Percentiles rank a stretch among this genome's conserved stretches.
Evolutionary conservation across 1,140 invertebrate genomes (phyloP).

Genomic region (Littorina saxatilis): DNA sequence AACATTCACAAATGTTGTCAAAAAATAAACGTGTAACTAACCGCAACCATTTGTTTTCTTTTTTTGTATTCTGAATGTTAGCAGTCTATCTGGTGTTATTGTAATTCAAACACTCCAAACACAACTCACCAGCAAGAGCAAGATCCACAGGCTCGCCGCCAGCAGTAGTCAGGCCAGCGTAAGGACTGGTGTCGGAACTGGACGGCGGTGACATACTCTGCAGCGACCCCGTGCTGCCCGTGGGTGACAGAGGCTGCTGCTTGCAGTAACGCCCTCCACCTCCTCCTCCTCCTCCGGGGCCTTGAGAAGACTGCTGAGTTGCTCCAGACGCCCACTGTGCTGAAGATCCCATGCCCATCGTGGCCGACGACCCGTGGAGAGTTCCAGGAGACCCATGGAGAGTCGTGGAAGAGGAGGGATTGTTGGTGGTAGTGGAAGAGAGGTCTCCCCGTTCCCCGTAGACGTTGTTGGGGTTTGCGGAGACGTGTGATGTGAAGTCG

Average conservation of each 20-base stretch:
- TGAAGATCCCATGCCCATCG: background rate
- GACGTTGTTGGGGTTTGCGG: constrained; percentile 40
- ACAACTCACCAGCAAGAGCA: constrained; percentile 65
- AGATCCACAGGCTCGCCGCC: constrained; percentile 67
- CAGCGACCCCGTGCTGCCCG: constrained; percentile 72
- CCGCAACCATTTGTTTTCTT: too few species aligned
- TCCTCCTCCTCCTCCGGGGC: too few species aligned
- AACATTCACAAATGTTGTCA: too few species aligned
- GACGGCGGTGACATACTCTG: constrained; percentile 71
- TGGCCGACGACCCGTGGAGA: constrained; percentile 1
- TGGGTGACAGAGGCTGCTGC: constrained; percentile 72
- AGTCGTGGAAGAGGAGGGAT: constrained; percentile 6
- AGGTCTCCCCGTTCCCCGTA: constrained; percentile 31
- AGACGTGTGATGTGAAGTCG: constrained; percentile 47
- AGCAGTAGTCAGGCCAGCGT: constrained; percentile 49
- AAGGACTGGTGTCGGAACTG: constrained; percentile 64
- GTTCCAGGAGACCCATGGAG: too few species aligned
- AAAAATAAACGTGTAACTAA: too few species aligned
- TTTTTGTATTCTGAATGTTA: too few species aligned
- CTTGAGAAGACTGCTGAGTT: constrained; percentile 48
- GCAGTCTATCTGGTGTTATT: too few species aligned
- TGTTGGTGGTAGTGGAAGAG: background rate
- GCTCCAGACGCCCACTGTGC: constrained; percentile 21
- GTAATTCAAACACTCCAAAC: too few species aligned
- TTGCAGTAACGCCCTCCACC: constrained; percentile 56